These are phyloP conservation scores for Melanophora roralis DNA, from an alignment of 2,888 invertebrate species.

Conservation along the genomic window DNA sequence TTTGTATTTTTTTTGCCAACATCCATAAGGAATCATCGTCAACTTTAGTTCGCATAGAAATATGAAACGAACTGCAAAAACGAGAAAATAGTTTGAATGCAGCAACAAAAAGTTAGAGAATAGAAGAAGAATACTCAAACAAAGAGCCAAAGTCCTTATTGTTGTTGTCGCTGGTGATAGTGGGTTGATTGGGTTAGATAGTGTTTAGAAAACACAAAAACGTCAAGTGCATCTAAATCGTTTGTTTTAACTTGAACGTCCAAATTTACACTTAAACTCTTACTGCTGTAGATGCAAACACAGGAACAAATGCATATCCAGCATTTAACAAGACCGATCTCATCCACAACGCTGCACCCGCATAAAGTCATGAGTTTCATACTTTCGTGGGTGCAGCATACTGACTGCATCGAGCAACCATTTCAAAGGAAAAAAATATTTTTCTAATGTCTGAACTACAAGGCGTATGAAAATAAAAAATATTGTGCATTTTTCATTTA, in stretches of 20 bases:
- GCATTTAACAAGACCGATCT: background rate
- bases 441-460: background rate
- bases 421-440: background rate
- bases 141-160: background rate
- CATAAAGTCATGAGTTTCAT: too few relatives aligned
- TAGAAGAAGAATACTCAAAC: background rate
- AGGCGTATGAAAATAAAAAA: slow-evolving; percentile 1
- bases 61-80: slow-evolving; percentile 9
- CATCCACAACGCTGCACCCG: background rate
- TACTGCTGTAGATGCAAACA: background rate
- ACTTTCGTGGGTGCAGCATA: background rate
- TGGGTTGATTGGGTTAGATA: slow-evolving; percentile 20
- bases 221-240: slow-evolving; percentile 62
- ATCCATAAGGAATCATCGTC: slow-evolving; percentile 37
- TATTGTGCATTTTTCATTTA: slow-evolving; percentile 18
- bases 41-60: slow-evolving; percentile 6
- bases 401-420: background rate
- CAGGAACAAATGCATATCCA: background rate
- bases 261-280: slow-evolving; percentile 6
- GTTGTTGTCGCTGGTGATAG: slow-evolving; percentile 14
- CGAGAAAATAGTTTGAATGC: slow-evolving; percentile 16
- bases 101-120: slow-evolving; percentile 9
- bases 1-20: background rate
- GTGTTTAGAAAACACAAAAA: slow-evolving; percentile 48
- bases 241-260: slow-evolving; percentile 37